These are phyloP conservation scores for Drosophila miranda DNA, from an alignment of 1,140 invertebrate genomes.

Conservation along the genomic window DNA sequence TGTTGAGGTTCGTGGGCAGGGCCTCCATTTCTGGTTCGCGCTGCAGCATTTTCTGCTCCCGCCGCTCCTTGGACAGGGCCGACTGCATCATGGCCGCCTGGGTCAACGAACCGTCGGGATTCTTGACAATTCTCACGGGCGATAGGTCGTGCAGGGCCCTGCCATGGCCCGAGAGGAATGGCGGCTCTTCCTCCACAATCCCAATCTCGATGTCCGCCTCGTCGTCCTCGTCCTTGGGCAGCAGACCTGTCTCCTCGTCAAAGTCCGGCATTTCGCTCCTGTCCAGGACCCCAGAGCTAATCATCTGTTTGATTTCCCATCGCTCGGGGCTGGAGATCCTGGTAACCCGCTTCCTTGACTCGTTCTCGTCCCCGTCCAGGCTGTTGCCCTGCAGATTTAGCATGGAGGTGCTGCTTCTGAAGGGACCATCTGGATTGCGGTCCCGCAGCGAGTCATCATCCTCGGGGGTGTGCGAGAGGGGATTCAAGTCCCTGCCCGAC, in stretches of 20 bases:
- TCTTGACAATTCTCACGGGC: constrained; percentile 98
- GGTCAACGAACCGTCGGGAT: constrained; percentile 96
- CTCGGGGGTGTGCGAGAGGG: constrained; percentile 86
- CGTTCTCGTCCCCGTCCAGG: constrained; percentile 90
- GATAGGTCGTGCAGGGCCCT: constrained; percentile 95
- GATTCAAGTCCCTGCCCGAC: constrained; percentile 97
- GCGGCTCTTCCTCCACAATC: constrained; percentile 98
- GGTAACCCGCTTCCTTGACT: constrained; percentile 91
- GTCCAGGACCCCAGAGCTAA: constrained; percentile 92
- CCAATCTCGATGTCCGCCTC: constrained; percentile 99
- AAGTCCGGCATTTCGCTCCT: constrained; percentile 96
- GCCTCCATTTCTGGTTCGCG: constrained; percentile 95
- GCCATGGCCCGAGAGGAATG: constrained; percentile 96
- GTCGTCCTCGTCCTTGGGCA: constrained; percentile 93
- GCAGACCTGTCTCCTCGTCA: constrained; percentile 92
- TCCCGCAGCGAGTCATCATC: constrained; percentile 86
- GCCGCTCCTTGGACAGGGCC: constrained; percentile 97
- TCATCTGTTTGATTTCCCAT: constrained; percentile 95
- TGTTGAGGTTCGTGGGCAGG: constrained; percentile 91
- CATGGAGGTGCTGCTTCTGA: constrained; percentile 84
- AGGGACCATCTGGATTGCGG: constrained; percentile 93
- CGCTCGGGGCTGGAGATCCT: constrained; percentile 97
- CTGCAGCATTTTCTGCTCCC: constrained; percentile 96
- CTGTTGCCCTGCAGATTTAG: constrained; percentile 86
- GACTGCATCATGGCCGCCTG: constrained; percentile 99